Conservation (phyloP, 2,888 invertebrate genomes). For the Phaedon cochleariae region DNA sequence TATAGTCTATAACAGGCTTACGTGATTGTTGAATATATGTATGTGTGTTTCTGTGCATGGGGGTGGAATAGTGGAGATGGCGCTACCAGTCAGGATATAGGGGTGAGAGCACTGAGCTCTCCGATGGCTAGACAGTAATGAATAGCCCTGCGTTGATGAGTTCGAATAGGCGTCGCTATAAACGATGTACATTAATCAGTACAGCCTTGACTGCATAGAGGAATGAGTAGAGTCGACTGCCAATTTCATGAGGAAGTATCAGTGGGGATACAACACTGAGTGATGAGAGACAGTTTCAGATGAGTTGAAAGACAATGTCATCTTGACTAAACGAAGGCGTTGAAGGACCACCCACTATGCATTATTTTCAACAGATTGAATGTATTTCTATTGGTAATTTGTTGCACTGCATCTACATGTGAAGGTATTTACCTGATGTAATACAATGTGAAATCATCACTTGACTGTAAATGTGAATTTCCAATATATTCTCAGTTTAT, state of each 20-base stretch:
- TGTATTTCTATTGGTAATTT: no score
- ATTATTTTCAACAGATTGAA: no score
- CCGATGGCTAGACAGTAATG: slow-evolving; percentile 54
- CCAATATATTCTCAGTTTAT: no score
- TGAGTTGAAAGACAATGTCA: no score
- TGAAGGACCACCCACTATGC: no score
- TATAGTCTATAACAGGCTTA: slow-evolving; percentile 53
- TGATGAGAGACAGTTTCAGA: no score
- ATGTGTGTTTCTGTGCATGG: no score
- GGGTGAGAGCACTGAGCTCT: neutral
- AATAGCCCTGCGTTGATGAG: slow-evolving; percentile 56
- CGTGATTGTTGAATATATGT: slow-evolving; percentile 50
- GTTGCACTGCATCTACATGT: no score
- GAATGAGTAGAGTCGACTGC: neutral
- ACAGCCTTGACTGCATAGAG: slow-evolving; percentile 48
- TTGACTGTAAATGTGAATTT: no score
- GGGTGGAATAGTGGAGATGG: slow-evolving; percentile 31
- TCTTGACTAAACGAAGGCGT: no score
- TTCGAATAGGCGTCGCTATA: slow-evolving; percentile 54
- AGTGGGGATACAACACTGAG: neutral
- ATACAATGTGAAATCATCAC: no score
- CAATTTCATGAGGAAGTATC: neutral
- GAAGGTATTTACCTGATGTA: no score
- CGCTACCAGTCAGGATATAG: slow-evolving; percentile 34
- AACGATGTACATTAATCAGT: slow-evolving; percentile 56